Base-by-base conservation (phyloP, 2,888 invertebrate genomes). In the Griposia aprilina region DNA sequence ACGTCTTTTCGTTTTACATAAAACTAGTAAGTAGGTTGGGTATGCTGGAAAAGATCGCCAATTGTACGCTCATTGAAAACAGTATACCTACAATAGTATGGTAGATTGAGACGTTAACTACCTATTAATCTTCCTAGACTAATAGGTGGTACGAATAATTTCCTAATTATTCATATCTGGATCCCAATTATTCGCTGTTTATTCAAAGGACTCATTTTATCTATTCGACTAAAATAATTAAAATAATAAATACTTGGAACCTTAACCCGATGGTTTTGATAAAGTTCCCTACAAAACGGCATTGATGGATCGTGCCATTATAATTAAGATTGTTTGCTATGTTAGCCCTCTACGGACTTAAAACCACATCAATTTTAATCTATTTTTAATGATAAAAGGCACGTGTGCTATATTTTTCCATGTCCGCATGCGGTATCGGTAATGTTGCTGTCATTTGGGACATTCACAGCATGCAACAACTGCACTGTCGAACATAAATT, bases 1-100 rank as follows among this genome's bases (percentile, higher is more conserved):
- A n/a, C n/a, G n/a, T n/a, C n/a, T n/a, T n/a, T 23, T 65, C 20
- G 45, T 62, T 73, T 75, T 73, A 59, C 20, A 15, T 72, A 20
- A 48, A n/a, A 65, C 10, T 65, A 23, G 4, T 65, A 5, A 15
- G 17, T 66, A 45, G n/a, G 41, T 66, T 10, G 10, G 17, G 26
- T 26, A 30, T 20, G 60, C 3, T 60, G 17, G 26, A 60, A 26
- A 26, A 59, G 8, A n/a, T 2, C 15, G 15, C 23, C 13, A 23
- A 63, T 63, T 65, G 30, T n/a, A 41, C 4, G 63, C 23, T n/a
- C 23, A 63, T 36, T 63, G 23, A 23, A 7, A 41, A n/a, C n/a
- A n/a, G n/a, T n/a, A n/a, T n/a, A n/a, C n/a, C n/a, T n/a, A n/a
- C n/a, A n/a, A n/a, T n/a, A n/a, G n/a, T n/a, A n/a, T n/a, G n/a